phyloP scores from a whole-genome alignment of 2,113 vertebrate genomes.

The Laticauda laticaudata region DNA sequence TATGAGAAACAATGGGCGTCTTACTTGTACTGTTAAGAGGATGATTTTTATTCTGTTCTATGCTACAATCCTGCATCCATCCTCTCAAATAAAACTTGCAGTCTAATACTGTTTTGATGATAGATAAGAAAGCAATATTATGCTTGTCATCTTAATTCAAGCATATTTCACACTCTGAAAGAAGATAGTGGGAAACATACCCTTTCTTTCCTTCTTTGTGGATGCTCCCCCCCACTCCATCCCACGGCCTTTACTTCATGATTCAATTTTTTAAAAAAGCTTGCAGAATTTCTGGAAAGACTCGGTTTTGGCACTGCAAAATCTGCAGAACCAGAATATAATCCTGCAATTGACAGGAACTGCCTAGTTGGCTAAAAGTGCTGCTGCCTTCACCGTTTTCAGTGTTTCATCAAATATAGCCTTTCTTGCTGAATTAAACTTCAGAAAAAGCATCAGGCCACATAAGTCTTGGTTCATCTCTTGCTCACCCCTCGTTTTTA shows the following conservation, averaged over 20 bases:
- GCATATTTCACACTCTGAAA: slow-evolving; percentile 16
- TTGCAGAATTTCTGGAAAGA: slow-evolving; percentile 28
- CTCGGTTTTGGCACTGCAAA: slow-evolving; percentile 8
- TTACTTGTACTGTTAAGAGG: background rate
- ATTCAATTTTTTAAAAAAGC: slow-evolving; percentile 28
- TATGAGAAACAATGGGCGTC: background rate
- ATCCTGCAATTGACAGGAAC: slow-evolving; percentile 39
- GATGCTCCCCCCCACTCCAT: background rate
- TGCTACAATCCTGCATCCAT: background rate
- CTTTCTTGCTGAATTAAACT: slow-evolving; percentile 30
- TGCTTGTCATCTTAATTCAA: background rate
- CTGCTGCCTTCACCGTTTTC: slow-evolving; percentile 9
- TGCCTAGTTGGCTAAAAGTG: background rate
- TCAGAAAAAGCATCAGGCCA: slow-evolving; percentile 11
- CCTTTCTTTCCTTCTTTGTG: background rate
- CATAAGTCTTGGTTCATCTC: slow-evolving; percentile 25
- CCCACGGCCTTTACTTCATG: background rate
- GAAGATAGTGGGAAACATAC: slow-evolving; percentile 14
- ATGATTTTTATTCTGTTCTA: slow-evolving; percentile 9
- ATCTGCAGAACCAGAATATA: slow-evolving; percentile 23
- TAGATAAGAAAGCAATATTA: slow-evolving; percentile 9
- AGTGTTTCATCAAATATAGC: slow-evolving; percentile 28
- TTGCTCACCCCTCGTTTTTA: background rate
- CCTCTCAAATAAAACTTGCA: background rate
- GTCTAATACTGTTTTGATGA: background rate